Evolutionary conservation across 2,113 vertebrate species (phyloP).

Genomic region (Fregata magnificens): DNA sequence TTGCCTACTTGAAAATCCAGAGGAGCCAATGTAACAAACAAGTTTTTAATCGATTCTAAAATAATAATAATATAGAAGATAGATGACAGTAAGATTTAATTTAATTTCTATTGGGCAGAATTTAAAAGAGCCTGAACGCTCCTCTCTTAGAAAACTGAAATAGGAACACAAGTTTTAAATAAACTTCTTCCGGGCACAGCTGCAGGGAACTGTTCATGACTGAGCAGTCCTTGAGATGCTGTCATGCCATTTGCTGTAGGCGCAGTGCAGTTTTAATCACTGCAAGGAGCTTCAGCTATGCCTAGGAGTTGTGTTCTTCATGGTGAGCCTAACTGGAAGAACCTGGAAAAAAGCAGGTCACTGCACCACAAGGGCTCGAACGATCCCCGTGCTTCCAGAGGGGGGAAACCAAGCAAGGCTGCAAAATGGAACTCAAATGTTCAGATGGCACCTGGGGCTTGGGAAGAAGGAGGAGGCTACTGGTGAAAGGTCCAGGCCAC

Average conservation of each 20-base stretch:
- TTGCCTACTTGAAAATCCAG: neutral
- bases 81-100: neutral
- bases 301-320: neutral
- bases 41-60: neutral
- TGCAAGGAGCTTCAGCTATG: neutral
- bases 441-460: neutral
- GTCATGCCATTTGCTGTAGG: neutral
- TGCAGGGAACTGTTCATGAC: neutral
- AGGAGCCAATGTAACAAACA: neutral
- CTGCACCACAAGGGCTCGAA: neutral
- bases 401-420: neutral
- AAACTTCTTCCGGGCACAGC: neutral
- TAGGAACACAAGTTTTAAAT: conserved; percentile 19
- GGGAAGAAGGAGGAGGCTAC: neutral
- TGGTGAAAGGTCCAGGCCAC: neutral
- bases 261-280: neutral
- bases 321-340: neutral
- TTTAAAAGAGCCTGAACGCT: neutral
- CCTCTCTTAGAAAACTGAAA: neutral
- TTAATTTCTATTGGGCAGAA: neutral
- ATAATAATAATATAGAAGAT: neutral
- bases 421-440: neutral
- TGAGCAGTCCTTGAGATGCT: neutral
- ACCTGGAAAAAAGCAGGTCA: neutral
- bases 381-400: neutral